Base-by-base conservation (phyloP, 2,113 vertebrate genomes). In the Eulemur macaco region DNA sequence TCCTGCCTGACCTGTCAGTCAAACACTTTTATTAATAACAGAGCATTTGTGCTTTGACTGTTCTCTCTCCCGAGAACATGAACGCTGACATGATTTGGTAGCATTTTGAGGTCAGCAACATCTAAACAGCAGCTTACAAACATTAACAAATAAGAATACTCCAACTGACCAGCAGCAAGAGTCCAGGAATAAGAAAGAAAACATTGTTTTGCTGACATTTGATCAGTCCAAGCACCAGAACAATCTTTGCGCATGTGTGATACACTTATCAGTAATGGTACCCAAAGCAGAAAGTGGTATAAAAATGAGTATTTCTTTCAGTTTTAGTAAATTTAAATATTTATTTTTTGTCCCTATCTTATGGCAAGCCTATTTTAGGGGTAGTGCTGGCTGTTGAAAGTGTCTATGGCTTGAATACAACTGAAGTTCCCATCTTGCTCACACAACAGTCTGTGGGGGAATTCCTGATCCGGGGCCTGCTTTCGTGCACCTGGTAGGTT, bases 1-100 rank as follows among this genome's bases (percentile, higher is more conserved):
- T 29, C 82, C 69, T 6, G 4, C 86, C 69, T 80, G 89, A 91
- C 85, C 96, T 77, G 3, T 94, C 89, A 93, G 42, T 78, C 91
- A 83, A 17, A 63, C 64, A 66, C 76, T 88, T 90, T 95, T 91
- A 86, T 82, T 89, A 97, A 94, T 84, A 95, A 96, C n/a, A 42
- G 37, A 92, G 52, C 63, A 63, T 69, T 29, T 69, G 25, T 78
- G 74, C 74, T 91, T 91, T 91, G 89, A 71, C 50, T 76, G 34
- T 31, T 80, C 58, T 92, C 58, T 63, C 47, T 93, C 69, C 39
- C 0, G 9, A 91, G 86, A 52, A 60, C 60, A 80, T 34, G 42
- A 90, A 80, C 5, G 1, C 77, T 58, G 74, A 64, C 82, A 74
- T 21, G 52, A 85, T 88, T 91, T 56, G n/a, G 82, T 88, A 91